Evolutionary conservation across 2,797 vertebrate genomes (phyloP).

Genomic region (Sylvilagus floridanus): DNA sequence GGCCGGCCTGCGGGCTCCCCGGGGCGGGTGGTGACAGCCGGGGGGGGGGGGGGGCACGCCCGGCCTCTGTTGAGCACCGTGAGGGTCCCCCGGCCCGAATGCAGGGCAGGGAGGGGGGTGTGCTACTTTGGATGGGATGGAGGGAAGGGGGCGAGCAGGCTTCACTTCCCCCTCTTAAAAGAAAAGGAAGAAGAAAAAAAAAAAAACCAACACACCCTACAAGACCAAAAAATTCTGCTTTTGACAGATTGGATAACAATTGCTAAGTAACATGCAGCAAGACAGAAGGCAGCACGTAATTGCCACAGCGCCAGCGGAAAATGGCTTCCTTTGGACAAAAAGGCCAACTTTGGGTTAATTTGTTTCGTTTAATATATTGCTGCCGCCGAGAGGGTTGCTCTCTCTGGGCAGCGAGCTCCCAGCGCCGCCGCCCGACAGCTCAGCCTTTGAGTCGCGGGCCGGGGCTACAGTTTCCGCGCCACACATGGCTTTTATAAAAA

Average conservation of each 20-base stretch:
- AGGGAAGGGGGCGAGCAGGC: conserved; percentile 38
- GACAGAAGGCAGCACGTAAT: conserved; percentile 87
- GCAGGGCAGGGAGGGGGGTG: not conserved
- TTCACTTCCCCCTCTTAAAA: conserved; percentile 73
- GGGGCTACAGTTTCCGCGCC: conserved; percentile 87
- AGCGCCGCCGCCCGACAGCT: conserved; percentile 87
- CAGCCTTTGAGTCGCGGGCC: conserved; percentile 88
- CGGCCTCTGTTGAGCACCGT: not conserved
- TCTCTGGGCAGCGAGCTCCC: conserved; percentile 86
- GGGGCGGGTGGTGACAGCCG: conserved; percentile 25
- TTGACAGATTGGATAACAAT: conserved; percentile 89
- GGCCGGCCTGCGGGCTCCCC: not conserved
- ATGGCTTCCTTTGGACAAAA: conserved; percentile 89
- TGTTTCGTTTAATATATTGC: conserved; percentile 90
- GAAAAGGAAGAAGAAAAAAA: not conserved
- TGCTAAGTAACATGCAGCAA: conserved; percentile 86
- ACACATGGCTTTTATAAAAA: conserved; percentile 92
- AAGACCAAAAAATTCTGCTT: conserved; percentile 77
- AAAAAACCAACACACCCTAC: not conserved
- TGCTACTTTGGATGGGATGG: not conserved
- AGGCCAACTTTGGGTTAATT: conserved; percentile 90
- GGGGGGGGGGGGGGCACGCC: not conserved
- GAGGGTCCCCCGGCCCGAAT: not conserved
- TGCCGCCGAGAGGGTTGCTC: conserved; percentile 86
- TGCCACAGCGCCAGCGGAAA: conserved; percentile 86